Evolutionary conservation across 2,113 vertebrate genomes (phyloP).

Genomic region (Puffinus mauretanicus): DNA sequence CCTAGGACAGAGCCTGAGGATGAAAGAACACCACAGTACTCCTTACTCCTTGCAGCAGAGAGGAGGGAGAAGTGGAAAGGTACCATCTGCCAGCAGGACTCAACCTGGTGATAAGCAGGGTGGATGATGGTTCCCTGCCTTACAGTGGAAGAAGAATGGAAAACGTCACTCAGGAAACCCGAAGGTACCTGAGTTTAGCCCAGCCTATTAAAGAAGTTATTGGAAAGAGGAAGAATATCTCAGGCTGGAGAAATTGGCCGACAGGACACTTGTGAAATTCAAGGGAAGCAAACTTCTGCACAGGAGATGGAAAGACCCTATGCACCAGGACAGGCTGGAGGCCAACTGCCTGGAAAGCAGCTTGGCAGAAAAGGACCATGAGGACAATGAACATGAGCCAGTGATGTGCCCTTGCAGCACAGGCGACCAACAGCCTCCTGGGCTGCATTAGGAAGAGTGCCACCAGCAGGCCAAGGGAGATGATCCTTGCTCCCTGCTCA

Average conservation of each 20-base stretch:
- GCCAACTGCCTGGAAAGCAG: not conserved
- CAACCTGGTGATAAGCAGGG: not conserved
- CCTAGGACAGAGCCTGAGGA: not conserved
- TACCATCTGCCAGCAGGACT: not conserved
- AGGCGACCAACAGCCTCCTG: not conserved
- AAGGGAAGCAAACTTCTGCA: not conserved
- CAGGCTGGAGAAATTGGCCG: not conserved
- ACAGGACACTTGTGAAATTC: not conserved
- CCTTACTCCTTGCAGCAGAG: not conserved
- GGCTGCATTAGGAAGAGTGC: not conserved
- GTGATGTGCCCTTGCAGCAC: not conserved
- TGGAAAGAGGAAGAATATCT: not conserved
- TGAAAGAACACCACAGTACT: not conserved
- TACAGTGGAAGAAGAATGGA: not conserved
- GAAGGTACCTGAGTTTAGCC: not conserved
- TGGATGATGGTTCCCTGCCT: not conserved
- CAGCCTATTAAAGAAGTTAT: not conserved
- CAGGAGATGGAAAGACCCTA: not conserved
- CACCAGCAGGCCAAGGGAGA: not conserved
- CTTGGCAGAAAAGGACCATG: not conserved
- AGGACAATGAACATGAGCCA: not conserved
- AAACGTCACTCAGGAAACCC: not conserved
- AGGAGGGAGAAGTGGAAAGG: not conserved
- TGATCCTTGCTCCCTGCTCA: not conserved
- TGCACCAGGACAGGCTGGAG: not conserved